Percentiles rank a stretch among this genome's conserved stretches.
phyloP scores from a whole-genome alignment of 2,888 invertebrate genomes.

The Lithophane socia region DNA sequence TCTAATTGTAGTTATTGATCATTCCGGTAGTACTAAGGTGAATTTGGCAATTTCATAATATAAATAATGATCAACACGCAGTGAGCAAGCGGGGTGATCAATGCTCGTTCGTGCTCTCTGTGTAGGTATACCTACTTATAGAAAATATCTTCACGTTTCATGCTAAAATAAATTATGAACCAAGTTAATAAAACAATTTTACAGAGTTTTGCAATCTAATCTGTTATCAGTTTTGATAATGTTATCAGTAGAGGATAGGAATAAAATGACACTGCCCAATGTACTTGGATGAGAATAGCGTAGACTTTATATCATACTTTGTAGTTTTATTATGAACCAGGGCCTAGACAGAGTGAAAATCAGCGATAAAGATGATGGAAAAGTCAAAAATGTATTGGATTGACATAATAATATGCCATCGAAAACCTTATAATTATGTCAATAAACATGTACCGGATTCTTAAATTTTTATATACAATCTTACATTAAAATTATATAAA shows the following conservation, averaged over 20 bases:
- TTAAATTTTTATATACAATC: too few relatives aligned
- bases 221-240: slow-evolving; percentile 50
- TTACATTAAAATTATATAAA: too few relatives aligned
- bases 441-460: too few relatives aligned
- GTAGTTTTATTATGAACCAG: too few relatives aligned
- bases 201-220: slow-evolving; percentile 30
- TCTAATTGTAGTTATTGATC: too few relatives aligned
- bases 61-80: not conserved
- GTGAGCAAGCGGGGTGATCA: not conserved
- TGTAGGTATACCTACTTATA: not conserved
- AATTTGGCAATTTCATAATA: too few relatives aligned
- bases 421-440: too few relatives aligned
- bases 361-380: too few relatives aligned
- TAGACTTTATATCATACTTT: not conserved
- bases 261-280: slow-evolving; percentile 20
- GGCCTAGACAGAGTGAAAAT: too few relatives aligned
- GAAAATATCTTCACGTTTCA: slow-evolving; percentile 1
- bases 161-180: slow-evolving; percentile 3
- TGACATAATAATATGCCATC: too few relatives aligned
- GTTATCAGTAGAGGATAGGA: slow-evolving; percentile 47
- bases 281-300: slow-evolving; percentile 10
- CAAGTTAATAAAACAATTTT: slow-evolving; percentile 33
- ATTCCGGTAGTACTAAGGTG: too few relatives aligned
- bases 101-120: not conserved
- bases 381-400: too few relatives aligned